Conservation (phyloP, 2,113 vertebrate genomes). For the Alethe castanea region DNA sequence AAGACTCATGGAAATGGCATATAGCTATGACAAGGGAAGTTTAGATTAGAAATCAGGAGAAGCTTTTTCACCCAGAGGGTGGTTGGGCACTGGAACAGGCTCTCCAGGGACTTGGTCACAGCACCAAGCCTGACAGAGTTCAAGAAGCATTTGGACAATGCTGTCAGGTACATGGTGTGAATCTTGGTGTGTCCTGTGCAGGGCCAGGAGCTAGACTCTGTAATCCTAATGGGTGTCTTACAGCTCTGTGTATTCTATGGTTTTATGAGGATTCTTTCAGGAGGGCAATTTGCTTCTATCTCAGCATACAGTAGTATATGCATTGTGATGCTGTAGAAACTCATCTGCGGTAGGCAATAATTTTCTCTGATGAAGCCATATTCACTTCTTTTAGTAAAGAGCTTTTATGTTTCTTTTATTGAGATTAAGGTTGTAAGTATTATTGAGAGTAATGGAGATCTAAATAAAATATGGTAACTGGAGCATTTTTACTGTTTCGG, state of each 20-base stretch:
- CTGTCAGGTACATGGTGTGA: background rate
- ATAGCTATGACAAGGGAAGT: background rate
- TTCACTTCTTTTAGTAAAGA: background rate
- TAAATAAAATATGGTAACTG: background rate
- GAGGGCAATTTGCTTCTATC: background rate
- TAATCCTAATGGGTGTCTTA: background rate
- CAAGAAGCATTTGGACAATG: background rate
- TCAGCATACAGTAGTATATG: background rate
- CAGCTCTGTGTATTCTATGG: background rate
- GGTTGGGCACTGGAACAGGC: background rate
- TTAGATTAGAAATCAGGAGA: background rate
- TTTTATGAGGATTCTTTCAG: background rate
- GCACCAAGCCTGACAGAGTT: background rate
- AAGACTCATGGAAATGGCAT: background rate
- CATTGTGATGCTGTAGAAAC: background rate
- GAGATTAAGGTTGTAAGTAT: background rate
- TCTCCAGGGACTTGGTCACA: background rate
- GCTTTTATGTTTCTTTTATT: background rate
- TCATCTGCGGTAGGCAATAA: background rate
- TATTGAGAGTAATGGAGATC: background rate
- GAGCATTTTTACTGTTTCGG: background rate
- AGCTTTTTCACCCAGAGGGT: background rate
- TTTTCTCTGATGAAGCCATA: background rate
- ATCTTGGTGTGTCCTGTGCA: background rate
- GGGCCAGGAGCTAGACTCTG: background rate